Evolutionary conservation across 2,113 vertebrate genomes (phyloP).

Genomic region (Cryptotis parvus): DNA sequence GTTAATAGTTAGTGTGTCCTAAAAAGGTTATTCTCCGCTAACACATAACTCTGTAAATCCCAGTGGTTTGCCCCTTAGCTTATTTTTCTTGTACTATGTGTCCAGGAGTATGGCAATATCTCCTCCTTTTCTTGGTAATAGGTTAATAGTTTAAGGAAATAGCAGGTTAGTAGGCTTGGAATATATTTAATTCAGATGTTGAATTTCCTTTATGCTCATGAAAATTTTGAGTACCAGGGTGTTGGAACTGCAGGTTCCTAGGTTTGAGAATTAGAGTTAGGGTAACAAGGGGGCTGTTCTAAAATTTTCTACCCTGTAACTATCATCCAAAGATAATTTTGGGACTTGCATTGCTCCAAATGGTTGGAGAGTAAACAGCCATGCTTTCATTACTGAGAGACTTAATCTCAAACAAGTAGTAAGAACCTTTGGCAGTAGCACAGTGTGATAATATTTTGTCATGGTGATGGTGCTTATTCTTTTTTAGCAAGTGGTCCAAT

Average conservation of each 20-base stretch:
- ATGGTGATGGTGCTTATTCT: not conserved
- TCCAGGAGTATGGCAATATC: not conserved
- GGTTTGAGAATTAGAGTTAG: slow-evolving; percentile 24
- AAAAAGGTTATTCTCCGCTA: not conserved
- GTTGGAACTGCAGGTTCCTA: not conserved
- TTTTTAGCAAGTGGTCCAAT: slow-evolving; percentile 34
- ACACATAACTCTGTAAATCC: not conserved
- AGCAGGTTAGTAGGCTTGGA: slow-evolving; percentile 29
- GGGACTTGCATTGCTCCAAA: slow-evolving; percentile 16
- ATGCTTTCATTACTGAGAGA: not conserved
- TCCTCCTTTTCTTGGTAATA: slow-evolving; percentile 48
- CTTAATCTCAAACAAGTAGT: not conserved
- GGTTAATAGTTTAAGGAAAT: slow-evolving; percentile 56
- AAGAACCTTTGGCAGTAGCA: not conserved
- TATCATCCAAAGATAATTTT: slow-evolving; percentile 15
- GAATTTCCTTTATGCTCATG: slow-evolving; percentile 43
- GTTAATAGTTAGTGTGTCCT: not conserved
- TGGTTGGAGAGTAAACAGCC: not conserved
- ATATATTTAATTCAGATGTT: slow-evolving; percentile 59
- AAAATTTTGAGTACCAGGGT: slow-evolving; percentile 50
- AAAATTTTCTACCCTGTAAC: not conserved
- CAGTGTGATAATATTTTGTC: not conserved
- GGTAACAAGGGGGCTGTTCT: not conserved
- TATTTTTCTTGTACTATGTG: not conserved
- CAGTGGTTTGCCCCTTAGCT: not conserved